Conservation (phyloP, 2,797 vertebrate species). For the Phataginus tricuspis region DNA sequence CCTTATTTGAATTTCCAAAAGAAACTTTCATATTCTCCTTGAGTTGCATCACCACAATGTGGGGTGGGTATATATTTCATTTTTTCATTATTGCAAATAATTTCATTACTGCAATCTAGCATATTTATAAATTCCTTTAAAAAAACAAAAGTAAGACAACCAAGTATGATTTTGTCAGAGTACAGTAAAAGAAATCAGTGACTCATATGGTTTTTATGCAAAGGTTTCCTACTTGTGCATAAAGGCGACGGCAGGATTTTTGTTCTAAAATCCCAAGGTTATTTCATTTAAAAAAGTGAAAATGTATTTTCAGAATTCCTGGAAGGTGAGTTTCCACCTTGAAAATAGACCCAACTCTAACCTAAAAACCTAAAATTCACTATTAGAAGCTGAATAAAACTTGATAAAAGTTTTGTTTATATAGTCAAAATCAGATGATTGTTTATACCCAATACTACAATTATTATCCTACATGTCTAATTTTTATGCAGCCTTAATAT, state of each 20-base stretch:
- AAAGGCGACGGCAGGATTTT: background rate
- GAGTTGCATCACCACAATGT: background rate
- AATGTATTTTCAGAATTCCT: background rate
- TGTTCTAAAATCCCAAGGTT: background rate
- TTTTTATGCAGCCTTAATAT: background rate
- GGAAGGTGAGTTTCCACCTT: constrained; percentile 3
- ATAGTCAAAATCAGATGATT: background rate
- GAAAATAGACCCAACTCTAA: background rate
- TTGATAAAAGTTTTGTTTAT: background rate
- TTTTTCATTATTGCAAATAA: background rate
- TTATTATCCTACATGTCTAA: background rate
- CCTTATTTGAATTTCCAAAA: background rate
- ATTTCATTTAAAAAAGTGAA: constrained; percentile 26
- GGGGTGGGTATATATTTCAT: background rate
- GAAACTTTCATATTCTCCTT: background rate
- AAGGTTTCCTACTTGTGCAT: background rate
- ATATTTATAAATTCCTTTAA: background rate
- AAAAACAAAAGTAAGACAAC: constrained; percentile 11
- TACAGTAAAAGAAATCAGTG: constrained; percentile 7
- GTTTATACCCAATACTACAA: background rate
- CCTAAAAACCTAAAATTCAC: background rate
- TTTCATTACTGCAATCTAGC: background rate
- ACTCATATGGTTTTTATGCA: background rate
- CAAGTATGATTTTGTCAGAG: background rate
- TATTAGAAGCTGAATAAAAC: background rate